phyloP scores from a whole-genome alignment of 2,888 invertebrate genomes.

The Ophonus ardosiacus region DNA sequence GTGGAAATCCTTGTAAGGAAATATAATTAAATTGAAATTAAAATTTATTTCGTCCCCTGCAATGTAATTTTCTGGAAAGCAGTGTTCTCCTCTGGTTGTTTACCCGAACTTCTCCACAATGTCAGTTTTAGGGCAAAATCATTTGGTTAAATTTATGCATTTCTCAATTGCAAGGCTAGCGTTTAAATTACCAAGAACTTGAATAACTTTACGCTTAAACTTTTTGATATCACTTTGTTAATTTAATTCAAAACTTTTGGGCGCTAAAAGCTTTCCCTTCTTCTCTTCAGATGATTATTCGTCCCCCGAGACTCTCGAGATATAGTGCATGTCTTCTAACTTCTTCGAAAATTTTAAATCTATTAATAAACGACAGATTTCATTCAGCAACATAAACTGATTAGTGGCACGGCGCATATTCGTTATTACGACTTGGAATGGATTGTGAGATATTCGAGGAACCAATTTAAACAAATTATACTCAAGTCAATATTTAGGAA shows the following conservation, averaged over 20 bases:
- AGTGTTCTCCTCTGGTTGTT: neutral
- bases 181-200: conserved; percentile 59
- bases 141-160: conserved; percentile 56
- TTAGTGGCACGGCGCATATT: neutral
- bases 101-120: conserved; percentile 9
- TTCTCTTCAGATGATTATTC: conserved; percentile 54
- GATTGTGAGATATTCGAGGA: neutral
- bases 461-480: neutral
- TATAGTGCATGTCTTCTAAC: conserved; percentile 49
- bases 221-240: conserved; percentile 60
- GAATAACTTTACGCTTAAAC: conserved; percentile 56
- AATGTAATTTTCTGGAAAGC: neutral
- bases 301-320: conserved; percentile 38
- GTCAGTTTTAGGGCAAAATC: conserved; percentile 48
- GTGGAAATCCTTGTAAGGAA: neutral
- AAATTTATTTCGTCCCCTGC: neutral
- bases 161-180: conserved; percentile 58
- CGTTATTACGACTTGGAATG: neutral
- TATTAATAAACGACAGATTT: conserved; percentile 21
- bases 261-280: conserved; percentile 59
- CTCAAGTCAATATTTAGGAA: neutral
- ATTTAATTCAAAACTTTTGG: conserved; percentile 60
- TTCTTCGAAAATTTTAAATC: conserved; percentile 30
- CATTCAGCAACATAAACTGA: neutral
- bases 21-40: neutral